phyloP scores from a whole-genome alignment of 2,888 invertebrate genomes.

The Congeria kusceri region DNA sequence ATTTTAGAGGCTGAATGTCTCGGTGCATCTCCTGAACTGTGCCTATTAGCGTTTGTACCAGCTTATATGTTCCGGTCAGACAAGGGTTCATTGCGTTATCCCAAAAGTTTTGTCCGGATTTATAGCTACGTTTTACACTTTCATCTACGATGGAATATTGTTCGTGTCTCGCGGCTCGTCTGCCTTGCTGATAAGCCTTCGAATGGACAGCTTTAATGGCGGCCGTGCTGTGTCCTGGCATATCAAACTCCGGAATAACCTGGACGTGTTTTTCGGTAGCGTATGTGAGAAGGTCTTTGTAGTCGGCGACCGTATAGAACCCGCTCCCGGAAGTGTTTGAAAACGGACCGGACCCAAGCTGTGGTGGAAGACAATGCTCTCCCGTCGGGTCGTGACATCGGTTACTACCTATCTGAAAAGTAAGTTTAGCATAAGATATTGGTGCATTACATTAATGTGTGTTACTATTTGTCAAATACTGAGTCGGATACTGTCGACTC shows the following conservation, averaged over 20 bases:
- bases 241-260: constrained; percentile 83
- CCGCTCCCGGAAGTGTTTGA: constrained; percentile 72
- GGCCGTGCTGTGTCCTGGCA: constrained; percentile 82
- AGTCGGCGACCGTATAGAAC: constrained; percentile 77
- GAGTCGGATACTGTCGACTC: no score
- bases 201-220: constrained; percentile 80
- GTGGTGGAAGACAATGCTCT: constrained; percentile 75
- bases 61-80: constrained; percentile 76
- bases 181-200: constrained; percentile 21
- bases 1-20: constrained; percentile 71
- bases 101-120: constrained; percentile 77
- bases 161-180: no score
- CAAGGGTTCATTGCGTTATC: constrained; percentile 83
- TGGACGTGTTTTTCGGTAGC: constrained; percentile 78
- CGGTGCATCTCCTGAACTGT: constrained; percentile 69
- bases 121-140: constrained; percentile 63
- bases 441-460: no score
- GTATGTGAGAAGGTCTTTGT: constrained; percentile 78
- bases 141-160: constrained; percentile 73
- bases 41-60: constrained; percentile 71
- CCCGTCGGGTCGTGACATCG: constrained; percentile 78
- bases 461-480: no score
- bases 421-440: background rate
- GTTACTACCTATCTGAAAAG: constrained; percentile 76
- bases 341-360: constrained; percentile 78